A percentile compares a stretch with the other conserved stretches of the same genome.
These are phyloP conservation scores for Heloderma charlesbogerti DNA, from an alignment of 2,113 vertebrate genomes.

Conservation along the genomic window DNA sequence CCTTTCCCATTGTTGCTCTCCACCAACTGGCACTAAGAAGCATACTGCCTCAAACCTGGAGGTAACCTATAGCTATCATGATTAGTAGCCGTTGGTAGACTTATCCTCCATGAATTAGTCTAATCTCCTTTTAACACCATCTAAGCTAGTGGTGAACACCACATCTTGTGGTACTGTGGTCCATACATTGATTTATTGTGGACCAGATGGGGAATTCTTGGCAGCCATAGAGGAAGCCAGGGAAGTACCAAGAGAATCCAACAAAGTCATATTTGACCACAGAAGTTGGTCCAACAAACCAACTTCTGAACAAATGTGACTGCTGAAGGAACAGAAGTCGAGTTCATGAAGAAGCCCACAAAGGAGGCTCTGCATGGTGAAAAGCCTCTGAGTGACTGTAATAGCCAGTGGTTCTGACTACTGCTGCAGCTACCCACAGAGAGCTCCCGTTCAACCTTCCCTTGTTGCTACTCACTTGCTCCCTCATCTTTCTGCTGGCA, in stretches of 20 bases:
- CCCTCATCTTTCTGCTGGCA: neutral
- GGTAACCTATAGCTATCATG: neutral
- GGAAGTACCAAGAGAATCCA: neutral
- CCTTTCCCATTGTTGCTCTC: no score
- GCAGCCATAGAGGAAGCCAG: no score
- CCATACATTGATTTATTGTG: slow-evolving; percentile 26
- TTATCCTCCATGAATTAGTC: neutral
- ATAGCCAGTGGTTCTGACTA: neutral
- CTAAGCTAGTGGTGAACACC: no score
- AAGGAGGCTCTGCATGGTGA: neutral
- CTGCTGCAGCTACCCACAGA: neutral
- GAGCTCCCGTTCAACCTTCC: neutral
- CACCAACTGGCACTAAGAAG: neutral
- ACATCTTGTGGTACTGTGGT: no score
- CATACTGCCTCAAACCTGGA: neutral
- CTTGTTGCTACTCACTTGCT: neutral
- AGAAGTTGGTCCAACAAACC: no score
- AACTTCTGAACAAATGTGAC: no score
- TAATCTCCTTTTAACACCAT: no score
- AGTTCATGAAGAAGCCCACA: neutral
- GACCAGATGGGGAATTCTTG: neutral
- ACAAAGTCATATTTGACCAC: neutral
- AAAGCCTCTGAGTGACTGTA: no score
- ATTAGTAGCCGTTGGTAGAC: neutral
- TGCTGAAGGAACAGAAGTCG: neutral